Percentiles rank a stretch among this genome's conserved stretches.
Conservation (phyloP, 2,797 vertebrate genomes). For the Otus scops region DNA sequence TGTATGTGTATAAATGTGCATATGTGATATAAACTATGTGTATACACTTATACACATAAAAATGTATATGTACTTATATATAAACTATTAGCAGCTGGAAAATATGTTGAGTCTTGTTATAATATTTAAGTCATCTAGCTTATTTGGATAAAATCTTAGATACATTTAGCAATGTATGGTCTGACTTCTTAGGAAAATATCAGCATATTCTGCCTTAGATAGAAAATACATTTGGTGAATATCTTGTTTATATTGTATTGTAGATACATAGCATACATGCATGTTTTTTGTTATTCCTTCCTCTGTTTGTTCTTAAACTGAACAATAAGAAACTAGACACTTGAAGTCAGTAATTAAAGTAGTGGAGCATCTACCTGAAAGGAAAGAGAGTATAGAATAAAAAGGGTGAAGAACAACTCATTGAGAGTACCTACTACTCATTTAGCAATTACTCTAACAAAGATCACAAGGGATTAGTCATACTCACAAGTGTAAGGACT, state of each 20-base stretch:
- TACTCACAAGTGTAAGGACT: background rate
- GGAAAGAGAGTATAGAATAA: background rate
- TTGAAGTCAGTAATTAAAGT: background rate
- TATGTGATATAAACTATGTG: too few relatives aligned
- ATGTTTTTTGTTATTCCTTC: background rate
- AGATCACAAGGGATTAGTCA: background rate
- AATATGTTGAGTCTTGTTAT: background rate
- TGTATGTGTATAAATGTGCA: too few relatives aligned
- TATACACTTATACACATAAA: background rate
- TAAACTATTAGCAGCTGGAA: background rate
- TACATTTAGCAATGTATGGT: background rate
- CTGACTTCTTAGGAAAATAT: background rate
- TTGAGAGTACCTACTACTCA: background rate
- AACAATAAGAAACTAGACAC: background rate
- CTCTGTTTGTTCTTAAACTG: background rate
- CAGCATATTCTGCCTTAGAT: background rate
- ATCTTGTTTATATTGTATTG: background rate
- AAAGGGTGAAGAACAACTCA: background rate
- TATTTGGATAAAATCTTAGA: background rate
- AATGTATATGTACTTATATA: background rate
- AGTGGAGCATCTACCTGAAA: background rate
- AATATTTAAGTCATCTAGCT: background rate
- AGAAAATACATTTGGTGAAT: background rate
- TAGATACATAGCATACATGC: background rate
- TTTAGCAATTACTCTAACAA: background rate